Evolutionary conservation across 2,888 invertebrate species (phyloP).

Genomic region (Drosophila antonietae): DNA sequence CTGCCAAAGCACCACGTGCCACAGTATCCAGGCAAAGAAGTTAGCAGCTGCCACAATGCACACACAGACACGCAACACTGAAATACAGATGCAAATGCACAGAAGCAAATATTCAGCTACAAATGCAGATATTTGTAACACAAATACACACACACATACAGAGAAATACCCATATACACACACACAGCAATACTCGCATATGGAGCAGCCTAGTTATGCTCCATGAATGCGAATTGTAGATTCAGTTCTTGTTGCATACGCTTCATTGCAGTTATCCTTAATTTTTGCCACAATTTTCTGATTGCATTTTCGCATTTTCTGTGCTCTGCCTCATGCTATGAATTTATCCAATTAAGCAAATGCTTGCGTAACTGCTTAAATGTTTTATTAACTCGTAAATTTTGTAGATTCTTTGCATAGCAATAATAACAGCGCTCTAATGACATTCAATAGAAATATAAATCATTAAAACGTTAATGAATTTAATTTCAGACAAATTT

Average conservation of each 20-base stretch:
- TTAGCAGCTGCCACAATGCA: conserved; percentile 23
- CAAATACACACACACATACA: not conserved
- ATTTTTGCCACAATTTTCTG: conserved; percentile 38
- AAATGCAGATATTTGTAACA: conserved; percentile 2
- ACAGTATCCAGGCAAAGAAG: conserved; percentile 14
- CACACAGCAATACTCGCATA: not conserved
- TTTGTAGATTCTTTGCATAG: not conserved
- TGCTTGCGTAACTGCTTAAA: conserved; percentile 16
- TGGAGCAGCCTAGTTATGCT: conserved; percentile 15
- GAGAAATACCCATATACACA: not conserved
- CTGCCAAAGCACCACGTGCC: conserved; percentile 32
- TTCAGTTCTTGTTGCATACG: conserved; percentile 17
- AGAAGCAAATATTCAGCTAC: not conserved
- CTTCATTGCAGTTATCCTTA: conserved; percentile 16
- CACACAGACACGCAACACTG: not conserved
- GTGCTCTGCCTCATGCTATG: conserved; percentile 8
- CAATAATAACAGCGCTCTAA: not conserved
- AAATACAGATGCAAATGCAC: not conserved
- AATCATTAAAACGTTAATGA: not conserved
- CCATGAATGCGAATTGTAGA: conserved; percentile 1
- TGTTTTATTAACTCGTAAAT: conserved; percentile 14
- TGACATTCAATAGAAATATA: not conserved
- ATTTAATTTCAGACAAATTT: not conserved
- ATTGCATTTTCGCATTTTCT: conserved; percentile 49
- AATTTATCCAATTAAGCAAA: conserved; percentile 27